Evolutionary conservation across 2,888 invertebrate genomes (phyloP).

Genomic region (Mesorhabditis belari): DNA sequence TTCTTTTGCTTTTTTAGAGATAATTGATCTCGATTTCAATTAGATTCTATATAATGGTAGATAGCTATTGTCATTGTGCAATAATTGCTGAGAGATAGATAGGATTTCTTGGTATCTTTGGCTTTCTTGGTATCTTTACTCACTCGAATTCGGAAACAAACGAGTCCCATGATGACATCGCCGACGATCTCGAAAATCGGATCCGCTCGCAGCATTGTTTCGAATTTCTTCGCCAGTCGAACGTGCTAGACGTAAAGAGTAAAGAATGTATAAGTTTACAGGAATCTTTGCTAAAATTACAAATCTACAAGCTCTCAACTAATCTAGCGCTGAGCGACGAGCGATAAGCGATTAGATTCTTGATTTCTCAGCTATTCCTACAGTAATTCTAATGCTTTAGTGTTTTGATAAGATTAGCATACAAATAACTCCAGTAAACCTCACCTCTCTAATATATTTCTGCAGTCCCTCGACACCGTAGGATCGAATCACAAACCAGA

Average conservation of each 20-base stretch:
- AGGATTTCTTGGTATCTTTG: neutral
- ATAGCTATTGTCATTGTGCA: too few relatives aligned
- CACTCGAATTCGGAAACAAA: constrained; percentile 51
- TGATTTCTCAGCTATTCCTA: neutral
- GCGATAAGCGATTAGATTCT: neutral
- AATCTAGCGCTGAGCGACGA: too few relatives aligned
- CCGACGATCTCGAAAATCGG: constrained; percentile 51
- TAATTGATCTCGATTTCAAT: too few relatives aligned
- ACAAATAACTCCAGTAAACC: too few relatives aligned
- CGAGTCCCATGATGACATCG: constrained; percentile 52
- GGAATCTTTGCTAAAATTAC: too few relatives aligned
- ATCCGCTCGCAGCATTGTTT: constrained; percentile 43
- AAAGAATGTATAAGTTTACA: too few relatives aligned
- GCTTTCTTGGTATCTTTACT: neutral
- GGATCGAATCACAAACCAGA: constrained; percentile 92
- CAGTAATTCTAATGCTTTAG: too few relatives aligned
- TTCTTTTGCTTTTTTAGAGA: too few relatives aligned
- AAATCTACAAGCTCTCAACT: too few relatives aligned
- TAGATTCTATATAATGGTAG: too few relatives aligned
- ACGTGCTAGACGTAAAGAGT: constrained; percentile 36
- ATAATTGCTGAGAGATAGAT: too few relatives aligned
- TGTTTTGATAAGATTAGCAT: too few relatives aligned
- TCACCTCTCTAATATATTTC: constrained; percentile 75
- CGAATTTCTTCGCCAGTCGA: constrained; percentile 51
- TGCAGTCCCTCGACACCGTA: constrained; percentile 90